phyloP scores from a whole-genome alignment of 2,888 invertebrate genomes.

The Patella pellucida region DNA sequence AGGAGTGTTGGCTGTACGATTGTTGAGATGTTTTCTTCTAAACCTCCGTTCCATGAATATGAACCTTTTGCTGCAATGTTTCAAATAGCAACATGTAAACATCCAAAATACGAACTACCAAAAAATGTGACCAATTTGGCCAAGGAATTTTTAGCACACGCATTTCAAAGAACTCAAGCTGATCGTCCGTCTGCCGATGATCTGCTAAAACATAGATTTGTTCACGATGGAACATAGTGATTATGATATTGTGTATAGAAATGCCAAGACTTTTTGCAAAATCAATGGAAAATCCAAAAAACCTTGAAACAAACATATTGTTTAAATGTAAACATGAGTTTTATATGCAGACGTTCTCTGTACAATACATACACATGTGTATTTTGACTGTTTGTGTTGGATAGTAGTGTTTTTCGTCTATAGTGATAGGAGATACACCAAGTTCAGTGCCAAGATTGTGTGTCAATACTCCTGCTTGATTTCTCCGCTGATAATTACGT shows the following conservation, averaged over 20 bases:
- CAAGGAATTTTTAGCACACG: slow-evolving; percentile 60
- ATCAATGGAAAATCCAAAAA: too few relatives aligned
- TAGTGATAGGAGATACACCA: too few relatives aligned
- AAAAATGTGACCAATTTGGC: slow-evolving; percentile 46
- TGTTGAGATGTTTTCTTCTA: slow-evolving; percentile 70
- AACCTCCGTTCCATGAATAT: slow-evolving; percentile 69
- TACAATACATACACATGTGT: too few relatives aligned
- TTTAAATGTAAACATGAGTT: too few relatives aligned
- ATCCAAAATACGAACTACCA: slow-evolving; percentile 67
- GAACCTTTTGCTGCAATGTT: slow-evolving; percentile 72
- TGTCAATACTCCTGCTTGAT: too few relatives aligned
- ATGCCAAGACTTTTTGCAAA: too few relatives aligned
- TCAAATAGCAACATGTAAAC: slow-evolving; percentile 67
- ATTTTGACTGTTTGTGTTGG: too few relatives aligned
- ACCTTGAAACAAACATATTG: too few relatives aligned
- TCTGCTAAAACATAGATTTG: slow-evolving; percentile 50
- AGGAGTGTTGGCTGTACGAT: slow-evolving; percentile 72
- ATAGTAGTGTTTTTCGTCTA: too few relatives aligned
- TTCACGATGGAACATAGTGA: slow-evolving; percentile 36
- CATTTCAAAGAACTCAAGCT: slow-evolving; percentile 57
- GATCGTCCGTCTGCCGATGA: slow-evolving; percentile 65
- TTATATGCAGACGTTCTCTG: too few relatives aligned
- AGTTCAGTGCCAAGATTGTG: too few relatives aligned
- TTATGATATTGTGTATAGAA: not conserved
- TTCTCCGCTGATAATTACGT: too few relatives aligned